Evolutionary conservation across 2,113 vertebrate genomes (phyloP).

Genomic region (Oenanthe melanoleuca): DNA sequence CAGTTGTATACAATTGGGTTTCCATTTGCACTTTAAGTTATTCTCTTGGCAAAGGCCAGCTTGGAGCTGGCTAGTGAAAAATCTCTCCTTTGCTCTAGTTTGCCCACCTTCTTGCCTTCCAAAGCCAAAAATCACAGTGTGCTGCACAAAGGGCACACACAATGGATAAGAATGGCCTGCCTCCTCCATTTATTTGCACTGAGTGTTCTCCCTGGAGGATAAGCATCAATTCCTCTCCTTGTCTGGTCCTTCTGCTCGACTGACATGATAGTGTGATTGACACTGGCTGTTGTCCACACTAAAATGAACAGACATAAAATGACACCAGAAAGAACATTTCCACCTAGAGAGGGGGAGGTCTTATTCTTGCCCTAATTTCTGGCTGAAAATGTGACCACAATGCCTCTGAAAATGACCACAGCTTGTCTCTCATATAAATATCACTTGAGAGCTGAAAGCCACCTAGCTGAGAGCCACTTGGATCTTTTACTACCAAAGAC

Average conservation of each 20-base stretch:
- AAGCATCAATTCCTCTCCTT: neutral
- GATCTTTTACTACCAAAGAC: neutral
- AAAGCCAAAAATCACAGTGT: slow-evolving; percentile 34
- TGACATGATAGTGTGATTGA: neutral
- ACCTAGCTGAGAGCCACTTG: neutral
- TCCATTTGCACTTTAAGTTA: neutral
- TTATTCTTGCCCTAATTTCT: slow-evolving; percentile 14
- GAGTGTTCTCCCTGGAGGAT: neutral
- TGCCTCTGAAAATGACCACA: neutral
- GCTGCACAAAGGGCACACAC: slow-evolving; percentile 15
- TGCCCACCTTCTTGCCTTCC: neutral
- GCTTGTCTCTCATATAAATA: neutral
- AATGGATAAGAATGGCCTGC: neutral
- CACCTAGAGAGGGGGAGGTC: neutral
- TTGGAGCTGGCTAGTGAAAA: slow-evolving; percentile 1
- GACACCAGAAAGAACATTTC: neutral
- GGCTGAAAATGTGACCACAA: neutral
- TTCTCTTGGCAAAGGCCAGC: neutral
- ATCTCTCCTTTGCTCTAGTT: neutral
- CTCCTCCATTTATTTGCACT: neutral
- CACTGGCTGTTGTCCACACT: neutral
- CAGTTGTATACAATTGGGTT: neutral
- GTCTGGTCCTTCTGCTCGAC: neutral
- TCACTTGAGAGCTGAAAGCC: neutral
- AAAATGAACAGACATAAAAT: neutral